Evolutionary conservation across 1,140 invertebrate genomes (phyloP), one percentile per base, ranked within the genome.

Genomic region (Lutraria rhynchaena): DNA sequence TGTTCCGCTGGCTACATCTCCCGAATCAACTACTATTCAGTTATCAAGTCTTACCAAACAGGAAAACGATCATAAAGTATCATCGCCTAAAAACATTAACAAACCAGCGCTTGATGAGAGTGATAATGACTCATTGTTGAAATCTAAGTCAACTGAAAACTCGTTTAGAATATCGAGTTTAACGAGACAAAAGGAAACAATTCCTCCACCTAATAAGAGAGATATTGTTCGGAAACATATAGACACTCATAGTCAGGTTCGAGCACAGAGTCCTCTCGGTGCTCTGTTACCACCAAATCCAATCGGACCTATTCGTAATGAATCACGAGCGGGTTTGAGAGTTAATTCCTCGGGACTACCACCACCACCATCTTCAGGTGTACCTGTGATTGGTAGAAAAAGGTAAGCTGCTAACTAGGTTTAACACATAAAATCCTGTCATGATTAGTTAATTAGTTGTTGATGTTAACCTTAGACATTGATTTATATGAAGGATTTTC

Each of bases 151-250:
- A 11, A 9, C 35, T 27, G 63, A 69, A 24, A 80, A 69, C 24
- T 22, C 49, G 9, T 80, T 80, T n/a, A 57, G 53, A 70, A 60
- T 80, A 58, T 80, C 76, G 11, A 55, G 70, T 22, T 24, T 69
- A 31, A 49, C 65, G 31, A 55, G 76, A 46, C 63, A 80, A n/a
- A 80, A 67, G 49, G 63, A 44, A 31, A 27, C 35, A 0, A 80
- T 80, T 13, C 76, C 65, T 4, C 76, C 76, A 37, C 76, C 76
- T 13, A 69, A 33, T 33, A 33, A 80, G 41, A 55, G 76, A 33
- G 76, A 80, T 37, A 60, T 80, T 57, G 76, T 80, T 3, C 22
- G 76, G 31, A 65, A 70, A 67, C 75, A 77, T 44, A 61, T 75
- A 75, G 73, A 75, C 73, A 77, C 75, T 33, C 55, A 63, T 13